Base-by-base conservation (phyloP, 2,888 invertebrate genomes). In the Sialis lutaria region DNA sequence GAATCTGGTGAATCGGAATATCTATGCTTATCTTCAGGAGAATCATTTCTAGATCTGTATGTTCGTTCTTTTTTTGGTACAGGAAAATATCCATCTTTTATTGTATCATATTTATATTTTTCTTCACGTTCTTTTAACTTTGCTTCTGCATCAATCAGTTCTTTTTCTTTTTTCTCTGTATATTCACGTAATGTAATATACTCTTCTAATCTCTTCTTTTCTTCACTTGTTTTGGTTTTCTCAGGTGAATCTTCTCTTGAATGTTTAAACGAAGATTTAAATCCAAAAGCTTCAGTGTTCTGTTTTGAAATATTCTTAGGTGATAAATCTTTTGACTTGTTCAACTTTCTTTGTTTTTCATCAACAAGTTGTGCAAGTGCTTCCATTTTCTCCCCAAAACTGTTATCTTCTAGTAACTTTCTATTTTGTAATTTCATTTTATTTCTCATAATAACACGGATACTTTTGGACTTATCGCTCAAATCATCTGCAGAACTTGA, bases 381-480 rank as follows among this genome's bases (percentile, higher is more conserved):
- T 52, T 58, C 63, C 60, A 64, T 60, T 51, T 63, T 65, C n/a
- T 57, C 59, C 4, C 58, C 64, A 33, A 68, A 59, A 22, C 4
- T 22, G 50, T 68, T 65, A 50, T 68, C 65, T 48, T 67, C 65
- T 51, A 68, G 58, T 30, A 68, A 66, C 31, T 64, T 64, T 51
- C 70, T 68, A 0, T 66, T 69, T 42, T 69, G 65, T 42, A 68
- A 63, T 51, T 68, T 69, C 55, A 65, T 62, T 50, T 70, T 69
- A 54, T 77, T 77, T 37, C 77, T 68, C 79, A 79, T 79, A 1
- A 75, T 70, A 1, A 79, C 75, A 5, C 77, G 70, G 54, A 79
- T 78, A 42, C 78, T 78, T 52, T 73, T 68, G 0, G 73, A 70
- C 50, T 67, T 69, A 52, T 74, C 73, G 33, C 58, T 60, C 48